Percentiles rank a stretch among this genome's conserved stretches.
Conservation (phyloP, 2,113 vertebrate species). For the Egretta garzetta region DNA sequence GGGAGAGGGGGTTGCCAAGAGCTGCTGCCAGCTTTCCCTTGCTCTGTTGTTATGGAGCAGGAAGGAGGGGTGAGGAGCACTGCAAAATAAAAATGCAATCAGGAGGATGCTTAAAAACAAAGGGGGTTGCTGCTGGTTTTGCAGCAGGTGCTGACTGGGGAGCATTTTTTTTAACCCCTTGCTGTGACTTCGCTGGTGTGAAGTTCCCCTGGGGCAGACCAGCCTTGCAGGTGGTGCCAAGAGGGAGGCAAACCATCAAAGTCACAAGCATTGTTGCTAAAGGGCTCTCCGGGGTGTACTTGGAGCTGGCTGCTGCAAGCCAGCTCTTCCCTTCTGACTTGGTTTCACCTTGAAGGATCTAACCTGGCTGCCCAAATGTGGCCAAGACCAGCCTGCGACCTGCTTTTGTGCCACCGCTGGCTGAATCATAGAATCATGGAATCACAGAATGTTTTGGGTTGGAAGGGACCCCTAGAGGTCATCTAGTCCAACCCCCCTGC, state of each 20-base stretch:
- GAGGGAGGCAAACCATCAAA: neutral
- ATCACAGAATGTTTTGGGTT: too few relatives aligned
- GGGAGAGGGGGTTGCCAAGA: neutral
- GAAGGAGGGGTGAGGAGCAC: neutral
- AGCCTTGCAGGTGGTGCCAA: neutral
- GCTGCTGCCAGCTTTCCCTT: neutral
- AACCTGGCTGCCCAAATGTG: neutral
- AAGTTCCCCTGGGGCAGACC: neutral
- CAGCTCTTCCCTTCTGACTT: neutral
- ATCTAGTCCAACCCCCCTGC: too few relatives aligned
- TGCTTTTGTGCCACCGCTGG: rapidly evolving
- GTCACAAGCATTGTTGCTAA: rapidly evolving
- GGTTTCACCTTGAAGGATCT: neutral
- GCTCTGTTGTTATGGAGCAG: rapidly evolving
- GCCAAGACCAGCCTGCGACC: neutral
- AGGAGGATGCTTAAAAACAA: neutral
- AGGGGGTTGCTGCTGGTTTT: neutral
- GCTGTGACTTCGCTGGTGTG: neutral
- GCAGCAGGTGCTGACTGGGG: neutral
- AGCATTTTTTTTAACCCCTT: neutral
- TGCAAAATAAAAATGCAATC: neutral
- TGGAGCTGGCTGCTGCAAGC: neutral
- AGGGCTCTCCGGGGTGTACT: neutral
- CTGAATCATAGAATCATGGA: neutral
- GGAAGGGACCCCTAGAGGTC: too few relatives aligned